Conservation (phyloP, 2,113 vertebrate genomes). For the Microcebus tavaratra region DNA sequence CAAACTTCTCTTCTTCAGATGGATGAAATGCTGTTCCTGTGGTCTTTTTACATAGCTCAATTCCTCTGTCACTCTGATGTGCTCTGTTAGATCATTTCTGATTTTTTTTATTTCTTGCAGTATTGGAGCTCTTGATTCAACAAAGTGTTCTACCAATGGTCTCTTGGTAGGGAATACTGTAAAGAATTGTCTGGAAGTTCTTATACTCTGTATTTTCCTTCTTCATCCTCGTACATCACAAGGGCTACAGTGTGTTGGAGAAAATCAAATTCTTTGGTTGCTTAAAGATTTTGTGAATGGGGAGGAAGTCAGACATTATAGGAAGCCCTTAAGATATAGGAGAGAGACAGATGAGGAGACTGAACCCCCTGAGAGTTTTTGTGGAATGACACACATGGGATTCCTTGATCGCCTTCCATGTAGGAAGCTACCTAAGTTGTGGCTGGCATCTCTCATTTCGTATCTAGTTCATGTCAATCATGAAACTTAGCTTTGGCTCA, state of each 20-base stretch:
- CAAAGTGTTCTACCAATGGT: background rate
- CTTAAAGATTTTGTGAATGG: conserved; percentile 30
- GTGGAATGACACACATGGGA: background rate
- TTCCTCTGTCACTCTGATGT: background rate
- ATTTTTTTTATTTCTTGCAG: background rate
- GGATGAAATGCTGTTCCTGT: conserved; percentile 9
- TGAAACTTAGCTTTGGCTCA: conserved; percentile 13
- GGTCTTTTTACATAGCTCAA: background rate
- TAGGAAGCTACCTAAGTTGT: background rate
- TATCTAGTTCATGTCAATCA: background rate
- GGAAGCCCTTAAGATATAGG: background rate
- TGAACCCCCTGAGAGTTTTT: background rate
- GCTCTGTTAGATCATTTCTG: background rate
- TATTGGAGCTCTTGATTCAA: background rate
- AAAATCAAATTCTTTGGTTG: background rate
- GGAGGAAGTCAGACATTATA: background rate
- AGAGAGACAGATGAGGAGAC: background rate
- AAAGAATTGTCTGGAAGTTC: background rate
- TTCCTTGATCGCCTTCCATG: background rate
- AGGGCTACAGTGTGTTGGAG: background rate
- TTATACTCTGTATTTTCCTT: background rate
- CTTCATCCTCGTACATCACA: background rate
- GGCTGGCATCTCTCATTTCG: background rate
- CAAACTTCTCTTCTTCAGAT: background rate
- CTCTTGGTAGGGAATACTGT: background rate